Percentiles rank a stretch among this genome's conserved stretches.
These are phyloP conservation scores for Aselliscus stoliczkanus DNA, from an alignment of 2,797 vertebrate genomes.

Conservation along the genomic window DNA sequence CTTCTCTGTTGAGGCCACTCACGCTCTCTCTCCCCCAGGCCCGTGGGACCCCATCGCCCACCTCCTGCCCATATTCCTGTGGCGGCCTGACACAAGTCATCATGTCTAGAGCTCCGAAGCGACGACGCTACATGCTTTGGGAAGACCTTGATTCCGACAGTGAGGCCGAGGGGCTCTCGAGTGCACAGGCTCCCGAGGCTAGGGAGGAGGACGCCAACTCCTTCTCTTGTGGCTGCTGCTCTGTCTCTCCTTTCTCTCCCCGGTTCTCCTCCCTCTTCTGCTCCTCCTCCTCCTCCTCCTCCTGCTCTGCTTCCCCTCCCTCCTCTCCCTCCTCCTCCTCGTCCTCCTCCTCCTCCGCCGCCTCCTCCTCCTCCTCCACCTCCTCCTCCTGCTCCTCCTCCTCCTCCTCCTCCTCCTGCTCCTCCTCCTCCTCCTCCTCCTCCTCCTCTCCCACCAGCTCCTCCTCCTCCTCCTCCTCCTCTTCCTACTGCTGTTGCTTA, in stretches of 20 bases:
- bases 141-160: not conserved
- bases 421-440: rapidly evolving
- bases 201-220: not conserved
- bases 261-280: rapidly evolving
- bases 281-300: rapidly evolving
- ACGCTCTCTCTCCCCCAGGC: not conserved
- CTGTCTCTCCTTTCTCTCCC: rapidly evolving
- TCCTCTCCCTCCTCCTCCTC: not conserved
- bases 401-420: rapidly evolving
- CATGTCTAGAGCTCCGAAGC: not conserved
- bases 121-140: rapidly evolving
- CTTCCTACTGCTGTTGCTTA: not conserved
- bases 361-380: rapidly evolving
- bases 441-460: rapidly evolving
- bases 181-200: rapidly evolving
- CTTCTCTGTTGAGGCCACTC: not conserved
- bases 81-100: not conserved
- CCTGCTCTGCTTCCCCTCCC: rapidly evolving
- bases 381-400: rapidly evolving
- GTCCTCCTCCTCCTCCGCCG: too few species aligned
- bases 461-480: not conserved
- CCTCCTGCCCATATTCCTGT: not conserved
- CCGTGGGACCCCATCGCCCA: not conserved
- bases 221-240: rapidly evolving
- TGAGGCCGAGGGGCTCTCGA: rapidly evolving